Evolutionary conservation across 1,140 invertebrate genomes (phyloP).

Genomic region (Ceratosolen fusciceps): DNA sequence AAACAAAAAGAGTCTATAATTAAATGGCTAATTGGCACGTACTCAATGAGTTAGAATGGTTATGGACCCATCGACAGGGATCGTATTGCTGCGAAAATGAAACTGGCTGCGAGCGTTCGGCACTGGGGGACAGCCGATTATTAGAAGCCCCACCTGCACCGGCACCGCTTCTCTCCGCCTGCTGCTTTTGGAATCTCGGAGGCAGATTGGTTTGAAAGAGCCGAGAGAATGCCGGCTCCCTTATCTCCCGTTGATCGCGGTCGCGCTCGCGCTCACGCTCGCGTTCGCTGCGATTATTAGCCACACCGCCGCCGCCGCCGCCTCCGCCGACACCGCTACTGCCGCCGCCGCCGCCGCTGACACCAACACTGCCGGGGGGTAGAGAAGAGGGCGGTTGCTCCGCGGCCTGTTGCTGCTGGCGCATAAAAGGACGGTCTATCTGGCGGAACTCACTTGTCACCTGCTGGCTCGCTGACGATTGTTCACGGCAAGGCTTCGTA

Average conservation of each 20-base stretch:
- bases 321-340: slow-evolving; percentile 42
- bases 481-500: slow-evolving; percentile 63
- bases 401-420: slow-evolving; percentile 49
- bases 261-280: slow-evolving; percentile 68
- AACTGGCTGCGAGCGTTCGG: slow-evolving; percentile 61
- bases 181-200: slow-evolving; percentile 87
- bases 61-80: slow-evolving; percentile 66
- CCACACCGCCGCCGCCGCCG: slow-evolving; percentile 10
- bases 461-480: slow-evolving; percentile 50
- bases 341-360: background rate
- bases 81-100: slow-evolving; percentile 72
- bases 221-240: slow-evolving; percentile 76
- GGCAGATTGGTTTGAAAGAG: slow-evolving; percentile 86
- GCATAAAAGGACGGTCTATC: slow-evolving; percentile 53
- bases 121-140: slow-evolving; percentile 64
- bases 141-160: slow-evolving; percentile 58
- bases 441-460: slow-evolving; percentile 56
- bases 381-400: slow-evolving; percentile 32
- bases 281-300: slow-evolving; percentile 42
- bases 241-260: slow-evolving; percentile 65
- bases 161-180: slow-evolving; percentile 69
- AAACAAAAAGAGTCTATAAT: slow-evolving; percentile 40
- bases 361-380: background rate
- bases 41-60: slow-evolving; percentile 62
- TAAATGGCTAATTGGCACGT: slow-evolving; percentile 53